A percentile compares a stretch with the other conserved stretches of the same genome.
These are phyloP conservation scores for Drosophila insularis DNA, from an alignment of 1,140 invertebrate species.

Conservation along the genomic window DNA sequence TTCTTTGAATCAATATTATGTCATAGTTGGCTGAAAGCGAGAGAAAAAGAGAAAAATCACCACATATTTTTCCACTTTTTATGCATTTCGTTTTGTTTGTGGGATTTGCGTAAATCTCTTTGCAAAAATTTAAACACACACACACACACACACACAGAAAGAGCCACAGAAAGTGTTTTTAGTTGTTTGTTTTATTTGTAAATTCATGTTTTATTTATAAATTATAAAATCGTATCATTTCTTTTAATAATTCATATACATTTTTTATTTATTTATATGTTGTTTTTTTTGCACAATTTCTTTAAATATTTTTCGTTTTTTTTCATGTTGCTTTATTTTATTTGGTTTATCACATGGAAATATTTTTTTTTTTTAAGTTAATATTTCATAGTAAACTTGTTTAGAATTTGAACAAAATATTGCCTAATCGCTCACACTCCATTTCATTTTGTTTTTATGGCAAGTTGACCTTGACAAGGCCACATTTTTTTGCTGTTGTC, in stretches of 20 bases:
- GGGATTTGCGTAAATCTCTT: conserved; percentile 7
- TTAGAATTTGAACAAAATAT: conserved; percentile 65
- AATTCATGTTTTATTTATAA: conserved; percentile 80
- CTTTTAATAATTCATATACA: conserved; percentile 21
- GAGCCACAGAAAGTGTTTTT: not conserved
- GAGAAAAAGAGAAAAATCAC: not conserved
- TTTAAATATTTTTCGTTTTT: conserved; percentile 30
- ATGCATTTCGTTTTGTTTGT: not conserved
- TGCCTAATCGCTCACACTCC: conserved; percentile 45
- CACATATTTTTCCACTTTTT: not conserved
- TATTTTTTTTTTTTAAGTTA: conserved; percentile 26
- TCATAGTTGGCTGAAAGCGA: not conserved
- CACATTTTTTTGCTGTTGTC: conserved; percentile 16
- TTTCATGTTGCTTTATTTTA: conserved; percentile 14
- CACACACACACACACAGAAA: not conserved
- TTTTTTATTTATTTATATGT: not conserved
- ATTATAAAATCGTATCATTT: conserved; percentile 69
- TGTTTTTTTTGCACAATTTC: conserved; percentile 63
- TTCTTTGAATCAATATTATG: conserved; percentile 5
- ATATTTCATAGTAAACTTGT: conserved; percentile 42
- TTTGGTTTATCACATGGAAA: conserved; percentile 67
- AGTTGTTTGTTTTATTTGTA: conserved; percentile 21
- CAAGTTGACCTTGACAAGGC: conserved; percentile 70
- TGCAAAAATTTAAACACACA: conserved; percentile 1
- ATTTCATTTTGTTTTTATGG: conserved; percentile 50